phyloP scores from a whole-genome alignment of 2,888 invertebrate species.

The Tigriopus californicus region DNA sequence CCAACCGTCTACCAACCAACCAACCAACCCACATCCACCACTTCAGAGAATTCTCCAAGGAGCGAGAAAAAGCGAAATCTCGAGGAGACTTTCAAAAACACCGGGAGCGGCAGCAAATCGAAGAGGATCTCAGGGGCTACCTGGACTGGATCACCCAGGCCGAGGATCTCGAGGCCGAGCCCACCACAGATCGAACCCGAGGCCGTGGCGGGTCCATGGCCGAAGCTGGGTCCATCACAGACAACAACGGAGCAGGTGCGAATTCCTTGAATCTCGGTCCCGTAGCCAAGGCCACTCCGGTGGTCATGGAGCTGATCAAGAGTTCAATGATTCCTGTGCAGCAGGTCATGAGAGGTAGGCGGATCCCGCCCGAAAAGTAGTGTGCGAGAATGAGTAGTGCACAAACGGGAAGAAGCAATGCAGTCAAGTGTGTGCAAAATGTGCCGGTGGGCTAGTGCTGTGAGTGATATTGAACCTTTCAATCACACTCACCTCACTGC shows the following conservation, averaged over 20 bases:
- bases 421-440: no score
- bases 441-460: no score
- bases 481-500: no score
- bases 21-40: no score
- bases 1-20: no score
- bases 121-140: constrained; percentile 40
- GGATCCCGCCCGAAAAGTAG: no score
- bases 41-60: constrained; percentile 40
- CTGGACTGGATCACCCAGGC: constrained; percentile 42
- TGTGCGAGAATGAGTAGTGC: no score
- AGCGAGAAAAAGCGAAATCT: constrained; percentile 41
- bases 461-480: no score
- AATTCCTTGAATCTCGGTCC: background rate
- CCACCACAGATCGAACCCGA: constrained; percentile 3
- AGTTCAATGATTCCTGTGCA: constrained; percentile 1
- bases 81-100: constrained; percentile 41
- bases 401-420: no score
- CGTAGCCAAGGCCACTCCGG: background rate
- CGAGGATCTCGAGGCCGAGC: constrained; percentile 36
- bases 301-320: constrained; percentile 6
- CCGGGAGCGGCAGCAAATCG: constrained; percentile 39
- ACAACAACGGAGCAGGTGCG: background rate
- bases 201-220: background rate
- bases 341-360: no score
- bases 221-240: background rate